Evolutionary conservation across 2,888 invertebrate genomes (phyloP), one percentile per base, ranked within the genome.

Genomic region (Cosmia trapezina): DNA sequence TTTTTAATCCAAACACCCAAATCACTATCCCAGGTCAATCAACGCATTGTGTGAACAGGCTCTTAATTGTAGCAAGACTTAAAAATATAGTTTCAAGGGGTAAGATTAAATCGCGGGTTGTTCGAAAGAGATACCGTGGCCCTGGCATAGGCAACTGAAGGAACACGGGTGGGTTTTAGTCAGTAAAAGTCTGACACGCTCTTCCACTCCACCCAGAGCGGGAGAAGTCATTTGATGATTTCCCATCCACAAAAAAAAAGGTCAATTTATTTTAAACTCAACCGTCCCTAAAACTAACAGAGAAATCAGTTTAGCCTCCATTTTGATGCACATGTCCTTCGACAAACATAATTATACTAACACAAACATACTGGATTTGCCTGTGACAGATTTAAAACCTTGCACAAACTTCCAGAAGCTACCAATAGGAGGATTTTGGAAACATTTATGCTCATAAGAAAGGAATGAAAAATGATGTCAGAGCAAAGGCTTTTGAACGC

Each of bases 341-440:
- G 33, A 41, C 72, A 85, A 85, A 85, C 76, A 82, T 83, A 83
- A 82, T 82, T 85, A 83, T 78, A 74, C 56, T 60, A 47, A 62
- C 56, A 47, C 80, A 85, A 78, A 85, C 69, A 75, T 37, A 59
- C 64, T 9, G 49, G 49, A 43, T 78, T 68, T 69, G 69, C 65
- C 37, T 54, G 72, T 68, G 72, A 72, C 49, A 56, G 62, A 59
- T 66, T 81, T 70, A 76, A 81, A 74, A 75, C 65, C 47, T 73
- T 69, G 9, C 7, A 54, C 77, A 77, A 77, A 84, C 73, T 53
- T 63, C 22, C 54, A 1, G 19, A 45, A 53, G 59, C 28, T 57
- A n/a, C n/a, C 22, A 33, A 56, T 71, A 54, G n/a, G 12, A 56
- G 53, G 37, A 56, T 66, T 71, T 68, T 37, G 51, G 57, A 54